Percentiles rank a stretch among this genome's conserved stretches.
Evolutionary conservation across 1,140 invertebrate genomes (phyloP).

Genomic region (Potamilus streckersoni): DNA sequence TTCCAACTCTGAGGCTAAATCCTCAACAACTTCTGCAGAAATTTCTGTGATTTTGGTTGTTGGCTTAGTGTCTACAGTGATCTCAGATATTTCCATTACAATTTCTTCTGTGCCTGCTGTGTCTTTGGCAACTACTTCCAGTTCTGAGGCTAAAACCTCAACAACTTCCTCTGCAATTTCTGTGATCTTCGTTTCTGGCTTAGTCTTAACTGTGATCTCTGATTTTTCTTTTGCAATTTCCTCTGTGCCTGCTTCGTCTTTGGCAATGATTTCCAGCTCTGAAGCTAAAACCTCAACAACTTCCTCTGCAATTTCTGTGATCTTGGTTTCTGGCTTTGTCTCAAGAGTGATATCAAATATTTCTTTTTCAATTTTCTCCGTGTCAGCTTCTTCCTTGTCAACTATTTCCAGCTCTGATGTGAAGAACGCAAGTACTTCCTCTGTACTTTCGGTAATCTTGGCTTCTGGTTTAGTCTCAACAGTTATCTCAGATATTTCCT

Average conservation of each 20-base stretch:
- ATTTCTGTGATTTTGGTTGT: not conserved
- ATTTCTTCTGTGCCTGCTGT: too few species aligned
- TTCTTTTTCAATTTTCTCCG: conserved; percentile 18
- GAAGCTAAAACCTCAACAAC: conserved; percentile 6
- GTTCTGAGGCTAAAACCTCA: too few species aligned
- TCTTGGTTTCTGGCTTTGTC: not conserved
- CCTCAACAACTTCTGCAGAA: conserved; percentile 5
- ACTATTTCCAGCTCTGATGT: not conserved
- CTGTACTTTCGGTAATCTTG: not conserved
- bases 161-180: not conserved
- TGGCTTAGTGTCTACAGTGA: too few species aligned
- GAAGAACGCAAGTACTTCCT: conserved; percentile 1
- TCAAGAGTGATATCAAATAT: conserved; percentile 1
- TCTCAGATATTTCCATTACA: not conserved
- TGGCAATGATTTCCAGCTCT: not conserved
- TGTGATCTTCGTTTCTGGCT: conserved; percentile 10
- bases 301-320: conserved; percentile 10
- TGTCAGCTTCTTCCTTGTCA: not conserved
- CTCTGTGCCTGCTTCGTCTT: not conserved
- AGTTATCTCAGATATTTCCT: too few species aligned
- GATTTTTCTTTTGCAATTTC: not conserved
- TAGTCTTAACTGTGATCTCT: not conserved
- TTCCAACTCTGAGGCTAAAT: not conserved
- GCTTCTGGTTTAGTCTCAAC: not conserved
- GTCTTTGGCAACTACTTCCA: too few species aligned